A percentile compares a stretch with the other conserved stretches of the same genome.
phyloP scores from a whole-genome alignment of 2,888 invertebrate genomes.

The Napeogenes inachia region DNA sequence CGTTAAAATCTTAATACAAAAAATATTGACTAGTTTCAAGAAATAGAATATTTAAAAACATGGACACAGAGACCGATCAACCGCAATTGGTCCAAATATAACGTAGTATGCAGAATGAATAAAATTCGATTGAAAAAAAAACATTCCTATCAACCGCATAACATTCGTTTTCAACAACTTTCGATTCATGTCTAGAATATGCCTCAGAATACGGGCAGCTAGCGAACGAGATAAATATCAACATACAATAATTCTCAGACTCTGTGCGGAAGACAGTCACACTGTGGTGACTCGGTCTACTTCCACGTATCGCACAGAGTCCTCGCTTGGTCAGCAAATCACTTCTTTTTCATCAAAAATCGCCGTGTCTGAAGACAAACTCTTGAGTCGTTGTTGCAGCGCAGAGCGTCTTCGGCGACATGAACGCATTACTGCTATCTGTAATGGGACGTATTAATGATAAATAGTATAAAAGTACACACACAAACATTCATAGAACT shows the following conservation, averaged over 20 bases:
- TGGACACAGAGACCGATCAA: constrained; percentile 53
- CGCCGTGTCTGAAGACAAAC: constrained; percentile 88
- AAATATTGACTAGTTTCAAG: constrained; percentile 3
- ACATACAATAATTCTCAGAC: constrained; percentile 40
- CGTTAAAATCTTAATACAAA: constrained; percentile 34
- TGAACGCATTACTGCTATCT: constrained; percentile 71
- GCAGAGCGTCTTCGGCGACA: constrained; percentile 85
- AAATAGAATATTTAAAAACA: constrained; percentile 20
- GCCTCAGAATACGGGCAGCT: no score
- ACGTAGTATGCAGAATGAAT: constrained; percentile 17
- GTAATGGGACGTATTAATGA: constrained; percentile 27
- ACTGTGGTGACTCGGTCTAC: constrained; percentile 94
- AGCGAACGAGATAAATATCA: constrained; percentile 13
- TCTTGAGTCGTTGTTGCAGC: constrained; percentile 87
- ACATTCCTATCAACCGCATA: constrained; percentile 6
- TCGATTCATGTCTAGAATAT: background rate
- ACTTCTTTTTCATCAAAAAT: constrained; percentile 92
- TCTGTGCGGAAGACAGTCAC: constrained; percentile 79
- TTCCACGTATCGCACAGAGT: constrained; percentile 95
- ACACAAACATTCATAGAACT: no score
- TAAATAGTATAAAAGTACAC: background rate
- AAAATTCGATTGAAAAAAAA: constrained; percentile 15
- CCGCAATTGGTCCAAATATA: constrained; percentile 71
- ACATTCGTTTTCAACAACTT: constrained; percentile 8
- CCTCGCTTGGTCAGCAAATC: constrained; percentile 97